These are phyloP conservation scores for Elaeidobius kamerunicus DNA, from an alignment of 2,888 invertebrate species.

Conservation along the genomic window DNA sequence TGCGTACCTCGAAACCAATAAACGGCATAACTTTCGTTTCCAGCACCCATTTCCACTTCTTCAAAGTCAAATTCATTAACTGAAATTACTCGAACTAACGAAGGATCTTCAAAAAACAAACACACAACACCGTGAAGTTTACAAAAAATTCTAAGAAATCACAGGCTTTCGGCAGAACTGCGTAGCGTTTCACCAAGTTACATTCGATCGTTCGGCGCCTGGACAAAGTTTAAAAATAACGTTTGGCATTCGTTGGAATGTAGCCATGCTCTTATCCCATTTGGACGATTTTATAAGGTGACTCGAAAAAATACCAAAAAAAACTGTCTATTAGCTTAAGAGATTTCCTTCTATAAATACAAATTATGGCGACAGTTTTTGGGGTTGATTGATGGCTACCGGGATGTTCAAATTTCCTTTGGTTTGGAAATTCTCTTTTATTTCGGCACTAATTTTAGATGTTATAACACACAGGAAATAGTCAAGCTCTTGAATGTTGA, in stretches of 20 bases:
- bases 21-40: slow-evolving; percentile 1
- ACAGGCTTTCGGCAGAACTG: slow-evolving; percentile 13
- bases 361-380: slow-evolving; percentile 5
- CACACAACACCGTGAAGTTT: slow-evolving; percentile 17
- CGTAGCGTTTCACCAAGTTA: slow-evolving; percentile 14
- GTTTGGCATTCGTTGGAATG: slow-evolving; percentile 14
- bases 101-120: slow-evolving; percentile 6
- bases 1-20: slow-evolving; percentile 1
- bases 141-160: slow-evolving; percentile 19
- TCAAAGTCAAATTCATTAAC: slow-evolving; percentile 12
- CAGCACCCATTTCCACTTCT: slow-evolving; percentile 9
- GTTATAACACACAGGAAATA: no score
- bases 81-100: background rate
- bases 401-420: slow-evolving; percentile 2
- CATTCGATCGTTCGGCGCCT: slow-evolving; percentile 20
- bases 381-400: slow-evolving; percentile 13
- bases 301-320: slow-evolving; percentile 9
- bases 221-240: slow-evolving; percentile 22
- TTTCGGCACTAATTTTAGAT: background rate
- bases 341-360: background rate
- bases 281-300: slow-evolving; percentile 16
- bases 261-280: slow-evolving; percentile 12
- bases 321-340: background rate
- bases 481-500: no score
- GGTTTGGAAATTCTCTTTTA: background rate